phyloP scores from a whole-genome alignment of 2,113 vertebrate genomes.

The Mus musculus region DNA sequence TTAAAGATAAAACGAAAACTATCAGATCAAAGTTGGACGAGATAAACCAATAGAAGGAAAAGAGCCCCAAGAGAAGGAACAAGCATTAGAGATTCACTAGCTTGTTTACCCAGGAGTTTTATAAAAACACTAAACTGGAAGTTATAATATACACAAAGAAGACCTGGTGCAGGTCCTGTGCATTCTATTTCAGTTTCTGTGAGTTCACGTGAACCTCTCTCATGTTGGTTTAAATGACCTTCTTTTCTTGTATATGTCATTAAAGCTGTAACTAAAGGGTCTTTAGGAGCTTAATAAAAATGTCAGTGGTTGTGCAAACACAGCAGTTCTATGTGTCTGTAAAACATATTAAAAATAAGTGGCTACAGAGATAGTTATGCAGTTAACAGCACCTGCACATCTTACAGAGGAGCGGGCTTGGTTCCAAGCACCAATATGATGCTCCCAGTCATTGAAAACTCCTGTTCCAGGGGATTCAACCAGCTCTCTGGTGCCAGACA shows the following conservation, averaged over 20 bases:
- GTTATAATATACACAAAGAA: background rate
- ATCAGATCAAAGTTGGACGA: background rate
- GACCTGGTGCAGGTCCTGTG: background rate
- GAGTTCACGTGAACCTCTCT: background rate
- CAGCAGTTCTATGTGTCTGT: background rate
- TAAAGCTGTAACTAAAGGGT: background rate
- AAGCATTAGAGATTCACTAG: background rate
- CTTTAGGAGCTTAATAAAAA: background rate
- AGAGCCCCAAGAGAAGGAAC: background rate
- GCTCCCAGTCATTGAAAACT: background rate
- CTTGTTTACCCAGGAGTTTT: too few relatives aligned
- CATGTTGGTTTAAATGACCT: background rate
- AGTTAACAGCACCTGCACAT: background rate
- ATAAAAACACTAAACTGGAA: background rate
- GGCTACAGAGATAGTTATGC: background rate
- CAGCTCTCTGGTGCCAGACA: background rate
- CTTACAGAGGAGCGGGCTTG: background rate
- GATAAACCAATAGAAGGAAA: background rate
- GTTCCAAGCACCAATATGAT: background rate
- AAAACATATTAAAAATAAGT: background rate
- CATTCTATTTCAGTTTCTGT: background rate
- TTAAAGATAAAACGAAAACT: background rate
- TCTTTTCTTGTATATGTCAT: background rate
- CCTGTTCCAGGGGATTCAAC: background rate
- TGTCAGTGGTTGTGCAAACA: background rate